Conservation (phyloP, 2,797 vertebrate genomes). For the Cuculus canorus region DNA sequence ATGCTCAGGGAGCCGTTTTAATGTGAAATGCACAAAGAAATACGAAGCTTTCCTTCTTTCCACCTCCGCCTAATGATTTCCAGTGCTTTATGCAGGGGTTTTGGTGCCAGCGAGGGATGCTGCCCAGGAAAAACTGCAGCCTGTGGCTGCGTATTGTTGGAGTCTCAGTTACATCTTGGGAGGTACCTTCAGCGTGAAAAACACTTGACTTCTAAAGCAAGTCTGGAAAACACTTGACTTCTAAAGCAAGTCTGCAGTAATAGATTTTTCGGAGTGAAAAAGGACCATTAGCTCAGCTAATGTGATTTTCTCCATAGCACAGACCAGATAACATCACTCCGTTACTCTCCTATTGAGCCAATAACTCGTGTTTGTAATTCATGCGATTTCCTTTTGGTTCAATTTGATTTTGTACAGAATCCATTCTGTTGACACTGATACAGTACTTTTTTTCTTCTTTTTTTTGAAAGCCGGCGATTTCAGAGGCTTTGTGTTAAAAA, state of each 20-base stretch:
- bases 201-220: background rate
- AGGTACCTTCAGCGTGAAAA: background rate
- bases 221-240: background rate
- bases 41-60: background rate
- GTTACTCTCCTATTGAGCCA: conserved; percentile 13
- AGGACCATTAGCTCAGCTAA: conserved; percentile 2
- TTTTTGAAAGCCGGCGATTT: background rate
- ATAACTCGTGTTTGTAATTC: conserved; percentile 37
- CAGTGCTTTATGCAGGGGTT: background rate
- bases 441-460: background rate
- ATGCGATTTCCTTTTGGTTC: background rate
- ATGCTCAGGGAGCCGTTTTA: background rate
- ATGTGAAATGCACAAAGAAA: background rate
- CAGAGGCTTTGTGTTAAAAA: conserved; percentile 26
- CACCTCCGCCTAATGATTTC: background rate
- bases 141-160: background rate
- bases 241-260: background rate
- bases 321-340: conserved; percentile 5
- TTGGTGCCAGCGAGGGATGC: background rate
- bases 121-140: background rate
- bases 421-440: conserved; percentile 15
- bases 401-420: background rate
- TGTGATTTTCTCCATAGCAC: conserved; percentile 12
- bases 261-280: conserved; percentile 28
- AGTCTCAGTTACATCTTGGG: background rate